phyloP scores from a whole-genome alignment of 2,113 vertebrate species.

The Aix galericulata region DNA sequence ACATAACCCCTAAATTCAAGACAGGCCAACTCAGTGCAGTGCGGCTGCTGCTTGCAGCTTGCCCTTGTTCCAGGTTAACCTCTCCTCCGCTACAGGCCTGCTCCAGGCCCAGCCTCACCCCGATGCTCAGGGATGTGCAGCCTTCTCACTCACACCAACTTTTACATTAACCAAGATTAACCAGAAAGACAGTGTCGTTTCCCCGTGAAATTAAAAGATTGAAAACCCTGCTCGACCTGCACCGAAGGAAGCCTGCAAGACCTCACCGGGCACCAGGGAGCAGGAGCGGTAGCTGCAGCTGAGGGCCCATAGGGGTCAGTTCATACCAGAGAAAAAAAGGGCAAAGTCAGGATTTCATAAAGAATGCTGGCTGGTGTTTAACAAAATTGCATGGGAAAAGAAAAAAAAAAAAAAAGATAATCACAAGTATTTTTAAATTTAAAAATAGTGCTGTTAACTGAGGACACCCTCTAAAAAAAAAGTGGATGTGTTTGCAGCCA shows the following conservation, averaged over 20 bases:
- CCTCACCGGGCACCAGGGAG: not conserved
- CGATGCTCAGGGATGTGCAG: not conserved
- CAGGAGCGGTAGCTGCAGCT: not conserved
- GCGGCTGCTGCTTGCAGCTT: fast-evolving
- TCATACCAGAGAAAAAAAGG: not conserved
- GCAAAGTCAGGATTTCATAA: not conserved
- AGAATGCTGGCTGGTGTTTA: not conserved
- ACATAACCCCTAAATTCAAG: not conserved
- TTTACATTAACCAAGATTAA: too few species aligned
- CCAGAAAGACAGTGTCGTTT: not conserved
- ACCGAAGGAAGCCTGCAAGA: not conserved
- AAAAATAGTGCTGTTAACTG: not conserved
- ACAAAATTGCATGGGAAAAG: not conserved
- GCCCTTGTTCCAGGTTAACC: not conserved
- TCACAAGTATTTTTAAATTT: not conserved
- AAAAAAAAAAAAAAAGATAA: not conserved
- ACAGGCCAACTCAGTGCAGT: not conserved
- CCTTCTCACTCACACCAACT: not conserved
- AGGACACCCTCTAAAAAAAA: not conserved
- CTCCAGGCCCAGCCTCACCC: not conserved
- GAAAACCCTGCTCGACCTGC: not conserved
- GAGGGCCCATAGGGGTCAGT: not conserved
- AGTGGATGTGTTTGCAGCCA: not conserved
- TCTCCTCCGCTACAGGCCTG: not conserved
- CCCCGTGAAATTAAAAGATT: not conserved